A percentile compares a stretch with the other conserved stretches of the same genome.
phyloP scores from a whole-genome alignment of 2,888 invertebrate species.

The Petrolisthes manimaculis region DNA sequence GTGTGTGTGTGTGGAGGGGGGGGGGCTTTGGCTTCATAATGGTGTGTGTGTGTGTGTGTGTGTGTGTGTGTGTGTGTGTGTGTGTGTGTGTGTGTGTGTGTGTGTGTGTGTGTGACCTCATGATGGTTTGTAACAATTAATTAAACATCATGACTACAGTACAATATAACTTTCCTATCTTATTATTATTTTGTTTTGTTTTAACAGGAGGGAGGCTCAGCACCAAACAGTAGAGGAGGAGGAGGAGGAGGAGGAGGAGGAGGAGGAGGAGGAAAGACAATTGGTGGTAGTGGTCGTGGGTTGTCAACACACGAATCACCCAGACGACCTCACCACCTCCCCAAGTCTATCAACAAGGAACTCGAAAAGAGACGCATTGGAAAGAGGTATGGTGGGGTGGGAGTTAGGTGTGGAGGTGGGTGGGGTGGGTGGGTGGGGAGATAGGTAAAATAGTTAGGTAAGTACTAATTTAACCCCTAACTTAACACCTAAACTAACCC shows the following conservation, averaged over 20 bases:
- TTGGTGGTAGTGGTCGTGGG: too few species aligned
- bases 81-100: not conserved
- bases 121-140: too few species aligned
- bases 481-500: too few species aligned
- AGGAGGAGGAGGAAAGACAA: not conserved
- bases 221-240: not conserved
- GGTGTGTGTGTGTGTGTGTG: not conserved
- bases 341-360: constrained; percentile 78
- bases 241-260: not conserved
- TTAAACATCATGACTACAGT: too few species aligned
- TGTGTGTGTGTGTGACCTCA: not conserved
- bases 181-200: too few species aligned
- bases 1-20: too few species aligned
- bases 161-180: too few species aligned
- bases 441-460: not conserved
- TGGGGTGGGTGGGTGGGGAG: not conserved
- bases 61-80: not conserved
- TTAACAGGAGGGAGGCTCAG: not conserved
- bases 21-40: too few species aligned
- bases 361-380: constrained; percentile 77
- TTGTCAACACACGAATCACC: too few species aligned
- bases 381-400: constrained; percentile 68
- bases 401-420: not conserved
- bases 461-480: not conserved
- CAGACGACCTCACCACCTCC: constrained; percentile 73